Conservation (phyloP, 2,888 invertebrate genomes). For the Mythimna pallens region DNA sequence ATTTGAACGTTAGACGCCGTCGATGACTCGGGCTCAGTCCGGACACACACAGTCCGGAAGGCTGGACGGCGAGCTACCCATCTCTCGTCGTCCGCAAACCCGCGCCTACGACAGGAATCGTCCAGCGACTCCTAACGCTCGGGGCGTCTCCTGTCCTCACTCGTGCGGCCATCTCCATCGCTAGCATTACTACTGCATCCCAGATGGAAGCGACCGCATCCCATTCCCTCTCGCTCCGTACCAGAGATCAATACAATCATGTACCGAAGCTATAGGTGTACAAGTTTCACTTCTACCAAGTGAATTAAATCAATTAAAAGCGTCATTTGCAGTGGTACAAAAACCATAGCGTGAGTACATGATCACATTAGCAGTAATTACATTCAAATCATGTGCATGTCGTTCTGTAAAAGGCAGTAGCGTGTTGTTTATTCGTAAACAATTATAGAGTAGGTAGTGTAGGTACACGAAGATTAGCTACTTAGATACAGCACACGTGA, state of each 20-base stretch:
- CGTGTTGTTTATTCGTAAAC: constrained; percentile 60
- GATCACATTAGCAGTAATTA: constrained; percentile 56
- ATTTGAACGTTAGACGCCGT: no score
- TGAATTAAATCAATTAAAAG: constrained; percentile 31
- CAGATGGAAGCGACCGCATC: no score
- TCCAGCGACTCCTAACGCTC: no score
- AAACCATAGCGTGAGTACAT: constrained; percentile 47
- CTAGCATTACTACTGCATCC: no score
- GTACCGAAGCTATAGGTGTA: neutral
- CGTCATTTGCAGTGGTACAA: constrained; percentile 35
- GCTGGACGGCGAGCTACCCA: no score
- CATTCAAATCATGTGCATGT: constrained; percentile 59
- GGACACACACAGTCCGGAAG: no score
- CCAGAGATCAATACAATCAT: neutral
- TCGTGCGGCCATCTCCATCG: no score
- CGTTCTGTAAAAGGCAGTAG: constrained; percentile 54
- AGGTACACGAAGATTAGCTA: constrained; percentile 42
- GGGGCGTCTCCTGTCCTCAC: no score
- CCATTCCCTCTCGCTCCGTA: no score
- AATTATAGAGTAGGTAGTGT: constrained; percentile 53
- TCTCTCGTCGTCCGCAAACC: no score
- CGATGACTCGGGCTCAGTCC: no score
- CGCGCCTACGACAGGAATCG: no score
- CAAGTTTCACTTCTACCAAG: constrained; percentile 23
- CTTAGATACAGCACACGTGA: constrained; percentile 55